Base-by-base conservation (phyloP, 2,797 vertebrate species). In the Huso huso region DNA sequence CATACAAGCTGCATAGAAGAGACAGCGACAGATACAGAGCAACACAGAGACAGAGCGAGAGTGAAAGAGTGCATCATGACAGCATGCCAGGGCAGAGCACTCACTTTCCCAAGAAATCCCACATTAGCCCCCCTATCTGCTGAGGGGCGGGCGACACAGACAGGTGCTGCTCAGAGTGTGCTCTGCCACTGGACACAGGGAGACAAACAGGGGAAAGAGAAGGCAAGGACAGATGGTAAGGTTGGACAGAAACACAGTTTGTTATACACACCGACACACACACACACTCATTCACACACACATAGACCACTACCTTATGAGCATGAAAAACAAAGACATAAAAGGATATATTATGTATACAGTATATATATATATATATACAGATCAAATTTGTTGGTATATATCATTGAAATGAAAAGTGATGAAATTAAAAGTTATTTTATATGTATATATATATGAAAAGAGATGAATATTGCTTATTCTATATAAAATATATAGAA, bases 91-190 rank as follows among this genome's bases (percentile, higher is more conserved):
- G 82, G 86, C 84, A 91, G 77, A 83, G 79, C 81, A 86, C 86
- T 90, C 76, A 79, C 87, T 89, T 91, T 90, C 88, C 86, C 87
- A 90, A 84, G 88, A 90, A 86, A 79, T 84, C 82, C 81, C 79
- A 81, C 82, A 90, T 79, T 84, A 84, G 83, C 75, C 85, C 85
- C 86, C 88, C 83, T 82, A 91, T 90, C 86, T 90, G 86, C 83
- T 84, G 82, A 75, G 81, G 86, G 78, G 79, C 84, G 75, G 79
- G 84, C 68, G 80, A 77, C 77, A 84, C 83, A 76, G 86, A 84
- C 77, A 87, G 84, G 86, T 82, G 84, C 79, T 84, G 88, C 78
- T 91, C 88, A 89, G 85, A 81, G 83, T 85, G 80, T 49, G 72
- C 79, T 88, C 81, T 90, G 83, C 87, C 85, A 84, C 86, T 83